Evolutionary conservation across 2,113 vertebrate species (phyloP).

Genomic region (Oryzias woworae): DNA sequence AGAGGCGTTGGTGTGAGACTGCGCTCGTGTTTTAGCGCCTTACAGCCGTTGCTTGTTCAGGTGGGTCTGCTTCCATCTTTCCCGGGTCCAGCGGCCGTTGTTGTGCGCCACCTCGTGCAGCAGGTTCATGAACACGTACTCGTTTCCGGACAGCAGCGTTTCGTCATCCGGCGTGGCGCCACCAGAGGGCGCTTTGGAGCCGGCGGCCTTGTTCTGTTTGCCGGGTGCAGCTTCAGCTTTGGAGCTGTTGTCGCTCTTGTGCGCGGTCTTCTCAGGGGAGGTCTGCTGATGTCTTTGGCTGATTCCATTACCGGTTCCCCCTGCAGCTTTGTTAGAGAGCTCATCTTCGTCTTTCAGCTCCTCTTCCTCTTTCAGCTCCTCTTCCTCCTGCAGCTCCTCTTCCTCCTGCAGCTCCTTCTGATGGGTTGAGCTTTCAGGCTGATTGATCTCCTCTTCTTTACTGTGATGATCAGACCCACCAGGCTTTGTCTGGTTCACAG

Average conservation of each 20-base stretch:
- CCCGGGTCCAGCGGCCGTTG: conserved; percentile 79
- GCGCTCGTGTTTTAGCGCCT: background rate
- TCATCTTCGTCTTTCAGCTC: too few species aligned
- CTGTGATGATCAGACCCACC: background rate
- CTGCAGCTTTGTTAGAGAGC: background rate
- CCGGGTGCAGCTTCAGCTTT: background rate
- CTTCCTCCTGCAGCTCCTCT: too few species aligned
- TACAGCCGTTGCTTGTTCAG: conserved; percentile 44
- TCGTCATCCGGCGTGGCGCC: conserved; percentile 62
- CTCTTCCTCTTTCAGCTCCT: too few species aligned
- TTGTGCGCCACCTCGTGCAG: conserved; percentile 82
- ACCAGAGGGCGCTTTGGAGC: conserved; percentile 37
- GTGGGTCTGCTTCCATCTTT: conserved; percentile 75
- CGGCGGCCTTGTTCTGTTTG: background rate
- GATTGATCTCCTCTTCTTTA: background rate
- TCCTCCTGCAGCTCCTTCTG: too few species aligned
- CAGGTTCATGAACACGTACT: conserved; percentile 73
- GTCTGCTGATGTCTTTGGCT: background rate
- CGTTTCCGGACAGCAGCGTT: conserved; percentile 52
- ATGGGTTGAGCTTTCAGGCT: background rate
- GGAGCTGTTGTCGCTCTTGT: background rate
- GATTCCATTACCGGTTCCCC: too few species aligned
- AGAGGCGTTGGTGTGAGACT: background rate
- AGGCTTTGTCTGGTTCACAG: background rate
- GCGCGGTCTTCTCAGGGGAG: background rate